Evolutionary conservation across 2,113 vertebrate species (phyloP), one percentile per base, ranked within the genome.

Genomic region (Mirza zaza): DNA sequence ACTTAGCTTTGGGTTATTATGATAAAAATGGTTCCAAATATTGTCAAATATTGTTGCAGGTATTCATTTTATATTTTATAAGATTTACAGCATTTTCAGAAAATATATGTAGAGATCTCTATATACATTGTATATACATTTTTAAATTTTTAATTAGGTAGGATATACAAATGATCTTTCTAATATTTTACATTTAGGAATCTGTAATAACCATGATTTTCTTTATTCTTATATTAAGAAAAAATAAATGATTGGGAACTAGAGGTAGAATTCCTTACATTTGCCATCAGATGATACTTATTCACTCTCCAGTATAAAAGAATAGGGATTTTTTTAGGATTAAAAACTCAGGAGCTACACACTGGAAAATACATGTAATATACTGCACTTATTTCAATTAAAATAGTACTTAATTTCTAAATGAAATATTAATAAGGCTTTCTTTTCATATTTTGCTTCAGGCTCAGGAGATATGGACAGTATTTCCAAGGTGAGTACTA

Each of bases 401-500:
- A 63, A 96, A 84, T 90, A 92, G 7, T 45, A 39, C 14, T 21
- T 94, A n/a, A 65, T 79, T 90, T 84, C 77, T 48, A 90, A 86
- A 36, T 70, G 91, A 34, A 91, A 27, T 70, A 89, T 96, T 91
- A 97, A 98, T 96, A n/a, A 48, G 17, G 8, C 73, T 76, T 95
- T 94, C 82, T 84, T 97, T 48, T 97, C 81, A 88, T 0, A 75
- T 98, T 98, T 97, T 95, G 82, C 96, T 98, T 95, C 97, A 99
- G 99, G 99, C 96, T 99, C 99, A 96, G 99, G 99, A 98, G 99
- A 99, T 98, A 99, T 99, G 99, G 99, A 99, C 98, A 99, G 99
- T 99, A 99, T 99, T 98, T 99, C 99, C 98, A 99, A 99, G 99
- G 99, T 99, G 95, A 98, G 98, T 98, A 94, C 71, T 80, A 27